Evolutionary conservation across 2,888 invertebrate genomes (phyloP).

Genomic region (Noctua pronuba): DNA sequence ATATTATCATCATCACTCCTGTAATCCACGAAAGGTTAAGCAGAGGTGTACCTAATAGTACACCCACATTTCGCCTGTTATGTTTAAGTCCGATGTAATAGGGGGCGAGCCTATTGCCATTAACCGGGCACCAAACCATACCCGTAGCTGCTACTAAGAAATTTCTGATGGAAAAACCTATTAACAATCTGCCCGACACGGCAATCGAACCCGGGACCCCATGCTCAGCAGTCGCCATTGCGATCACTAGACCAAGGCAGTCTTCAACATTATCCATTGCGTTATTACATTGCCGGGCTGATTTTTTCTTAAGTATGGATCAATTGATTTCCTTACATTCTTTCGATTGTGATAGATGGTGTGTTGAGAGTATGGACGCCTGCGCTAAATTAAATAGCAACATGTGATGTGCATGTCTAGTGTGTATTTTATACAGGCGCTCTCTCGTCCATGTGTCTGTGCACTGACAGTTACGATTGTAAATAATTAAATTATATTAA

Average conservation of each 20-base stretch:
- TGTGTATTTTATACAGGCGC: too few species aligned
- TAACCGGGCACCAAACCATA: not conserved
- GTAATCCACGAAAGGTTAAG: too few species aligned
- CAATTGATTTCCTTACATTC: not conserved
- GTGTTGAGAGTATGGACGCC: too few species aligned
- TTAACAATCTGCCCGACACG: not conserved
- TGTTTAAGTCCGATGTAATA: not conserved
- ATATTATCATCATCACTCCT: too few species aligned
- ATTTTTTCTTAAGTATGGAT: not conserved
- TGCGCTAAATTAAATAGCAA: too few species aligned
- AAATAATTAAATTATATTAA: too few species aligned
- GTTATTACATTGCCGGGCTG: not conserved
- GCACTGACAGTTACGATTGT: too few species aligned
- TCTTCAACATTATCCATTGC: not conserved
- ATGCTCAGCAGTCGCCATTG: not conserved
- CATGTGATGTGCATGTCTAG: too few species aligned
- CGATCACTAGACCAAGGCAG: not conserved
- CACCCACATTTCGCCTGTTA: not conserved
- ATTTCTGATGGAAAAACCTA: not conserved
- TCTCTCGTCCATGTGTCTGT: too few species aligned
- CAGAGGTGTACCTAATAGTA: too few species aligned
- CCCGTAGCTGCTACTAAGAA: not conserved
- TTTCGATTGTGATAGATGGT: not conserved
- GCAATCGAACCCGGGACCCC: not conserved
- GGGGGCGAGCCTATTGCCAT: not conserved